Evolutionary conservation across 2,113 vertebrate genomes (phyloP).

Genomic region (Trematomus loennbergii): DNA sequence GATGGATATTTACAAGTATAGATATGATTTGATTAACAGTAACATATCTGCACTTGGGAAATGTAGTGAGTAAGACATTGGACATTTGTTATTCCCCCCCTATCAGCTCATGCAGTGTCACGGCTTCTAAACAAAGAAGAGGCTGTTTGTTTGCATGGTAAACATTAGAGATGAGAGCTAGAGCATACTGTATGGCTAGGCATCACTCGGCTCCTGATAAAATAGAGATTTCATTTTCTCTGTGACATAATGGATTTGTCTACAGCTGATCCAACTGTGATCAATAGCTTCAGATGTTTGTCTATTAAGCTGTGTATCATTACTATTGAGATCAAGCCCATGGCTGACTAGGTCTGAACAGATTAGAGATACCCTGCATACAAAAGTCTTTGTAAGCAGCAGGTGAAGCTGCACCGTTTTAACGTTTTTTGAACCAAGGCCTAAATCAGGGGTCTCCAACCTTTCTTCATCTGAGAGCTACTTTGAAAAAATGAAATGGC

Average conservation of each 20-base stretch:
- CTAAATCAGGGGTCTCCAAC: too few relatives aligned
- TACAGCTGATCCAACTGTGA: conserved; percentile 27
- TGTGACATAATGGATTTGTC: conserved; percentile 30
- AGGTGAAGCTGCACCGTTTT: conserved; percentile 17
- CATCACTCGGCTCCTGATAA: conserved; percentile 30
- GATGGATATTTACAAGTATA: conserved; percentile 8
- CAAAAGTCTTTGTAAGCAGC: conserved; percentile 6
- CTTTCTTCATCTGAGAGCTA: too few relatives aligned
- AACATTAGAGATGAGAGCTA: conserved; percentile 30
- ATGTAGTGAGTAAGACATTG: neutral
- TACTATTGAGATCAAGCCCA: conserved; percentile 52
- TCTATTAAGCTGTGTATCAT: conserved; percentile 36
- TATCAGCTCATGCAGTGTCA: conserved; percentile 5
- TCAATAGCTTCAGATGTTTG: conserved; percentile 47
- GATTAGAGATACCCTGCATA: conserved; percentile 3
- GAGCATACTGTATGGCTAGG: conserved; percentile 38
- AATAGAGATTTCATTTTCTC: conserved; percentile 21
- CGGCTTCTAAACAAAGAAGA: conserved; percentile 31
- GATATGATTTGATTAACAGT: conserved; percentile 11
- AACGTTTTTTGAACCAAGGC: conserved; percentile 18
- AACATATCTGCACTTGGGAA: conserved; percentile 25
- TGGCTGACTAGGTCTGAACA: conserved; percentile 36
- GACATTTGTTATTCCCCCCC: conserved; percentile 6
- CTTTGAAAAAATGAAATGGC: too few relatives aligned
- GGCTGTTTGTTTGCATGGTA: conserved; percentile 32